A percentile compares a stretch with the other conserved stretches of the same genome.
Evolutionary conservation across 2,797 vertebrate species (phyloP).

Genomic region (Protonibea diacanthus): DNA sequence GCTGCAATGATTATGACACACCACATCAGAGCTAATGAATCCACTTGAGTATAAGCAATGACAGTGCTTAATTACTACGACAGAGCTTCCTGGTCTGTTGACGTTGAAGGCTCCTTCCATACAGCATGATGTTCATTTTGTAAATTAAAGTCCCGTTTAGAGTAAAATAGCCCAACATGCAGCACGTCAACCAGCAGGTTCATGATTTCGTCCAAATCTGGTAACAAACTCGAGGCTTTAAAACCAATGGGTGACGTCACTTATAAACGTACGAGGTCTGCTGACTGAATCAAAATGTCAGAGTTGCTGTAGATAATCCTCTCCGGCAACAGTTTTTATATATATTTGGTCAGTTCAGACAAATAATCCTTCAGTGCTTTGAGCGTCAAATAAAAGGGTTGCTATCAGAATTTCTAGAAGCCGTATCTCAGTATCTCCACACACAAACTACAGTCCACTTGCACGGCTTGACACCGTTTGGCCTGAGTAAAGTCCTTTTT

Average conservation of each 20-base stretch:
- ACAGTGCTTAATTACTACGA: too few species aligned
- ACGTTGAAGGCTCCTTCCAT: too few species aligned
- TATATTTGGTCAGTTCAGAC: neutral
- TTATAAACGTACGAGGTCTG: too few species aligned
- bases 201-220: too few species aligned
- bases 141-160: too few species aligned
- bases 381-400: neutral
- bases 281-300: too few species aligned
- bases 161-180: too few species aligned
- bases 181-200: too few species aligned
- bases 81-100: too few species aligned
- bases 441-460: neutral
- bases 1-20: neutral
- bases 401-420: neutral
- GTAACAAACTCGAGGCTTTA: too few species aligned
- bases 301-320: neutral
- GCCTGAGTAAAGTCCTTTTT: neutral
- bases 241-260: too few species aligned
- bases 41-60: neutral
- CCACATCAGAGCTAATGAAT: neutral
- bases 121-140: too few species aligned
- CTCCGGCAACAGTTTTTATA: neutral
- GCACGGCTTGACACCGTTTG: conserved; percentile 25
- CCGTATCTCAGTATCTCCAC: neutral
- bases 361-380: neutral